Evolutionary conservation across 2,888 invertebrate species (phyloP).

Genomic region (Caenorhabditis sp.): DNA sequence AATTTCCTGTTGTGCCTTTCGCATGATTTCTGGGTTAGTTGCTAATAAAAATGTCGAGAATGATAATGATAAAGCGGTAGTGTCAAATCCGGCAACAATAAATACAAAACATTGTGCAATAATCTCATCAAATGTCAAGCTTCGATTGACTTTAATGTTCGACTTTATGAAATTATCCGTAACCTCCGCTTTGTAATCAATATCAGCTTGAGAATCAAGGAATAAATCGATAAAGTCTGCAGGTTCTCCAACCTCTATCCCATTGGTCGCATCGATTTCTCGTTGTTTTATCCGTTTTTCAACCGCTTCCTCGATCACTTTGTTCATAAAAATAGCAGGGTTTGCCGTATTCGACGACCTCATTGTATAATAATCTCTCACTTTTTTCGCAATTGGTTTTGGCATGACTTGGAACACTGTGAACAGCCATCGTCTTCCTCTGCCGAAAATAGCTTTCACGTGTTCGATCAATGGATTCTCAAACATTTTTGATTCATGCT

Average conservation of each 20-base stretch:
- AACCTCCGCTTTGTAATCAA: conserved; percentile 19
- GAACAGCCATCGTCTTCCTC: conserved; percentile 17
- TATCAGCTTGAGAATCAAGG: conserved; percentile 51
- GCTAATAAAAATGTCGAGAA: conserved; percentile 73
- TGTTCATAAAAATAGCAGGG: conserved; percentile 12
- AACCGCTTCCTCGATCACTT: conserved; percentile 19
- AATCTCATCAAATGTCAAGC: conserved; percentile 62
- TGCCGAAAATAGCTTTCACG: conserved; percentile 14
- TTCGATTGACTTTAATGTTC: conserved; percentile 14
- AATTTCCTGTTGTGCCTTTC: conserved; percentile 42
- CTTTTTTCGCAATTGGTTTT: neutral
- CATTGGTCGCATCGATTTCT: conserved; percentile 21
- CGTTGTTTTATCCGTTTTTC: conserved; percentile 33
- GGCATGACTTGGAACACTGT: conserved; percentile 20
- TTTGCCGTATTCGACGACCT: neutral
- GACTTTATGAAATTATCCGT: conserved; percentile 15
- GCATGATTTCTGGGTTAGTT: conserved; percentile 68
- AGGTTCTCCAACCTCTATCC: conserved; percentile 26
- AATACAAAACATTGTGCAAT: conserved; percentile 73
- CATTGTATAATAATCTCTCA: neutral
- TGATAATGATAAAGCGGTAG: conserved; percentile 74
- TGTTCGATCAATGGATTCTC: conserved; percentile 13
- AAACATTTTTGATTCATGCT: conserved; percentile 33
- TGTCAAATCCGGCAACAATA: conserved; percentile 75
- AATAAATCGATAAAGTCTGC: conserved; percentile 60